phyloP scores from a whole-genome alignment of 2,113 vertebrate genomes.

The Pontoporia blainvillei region DNA sequence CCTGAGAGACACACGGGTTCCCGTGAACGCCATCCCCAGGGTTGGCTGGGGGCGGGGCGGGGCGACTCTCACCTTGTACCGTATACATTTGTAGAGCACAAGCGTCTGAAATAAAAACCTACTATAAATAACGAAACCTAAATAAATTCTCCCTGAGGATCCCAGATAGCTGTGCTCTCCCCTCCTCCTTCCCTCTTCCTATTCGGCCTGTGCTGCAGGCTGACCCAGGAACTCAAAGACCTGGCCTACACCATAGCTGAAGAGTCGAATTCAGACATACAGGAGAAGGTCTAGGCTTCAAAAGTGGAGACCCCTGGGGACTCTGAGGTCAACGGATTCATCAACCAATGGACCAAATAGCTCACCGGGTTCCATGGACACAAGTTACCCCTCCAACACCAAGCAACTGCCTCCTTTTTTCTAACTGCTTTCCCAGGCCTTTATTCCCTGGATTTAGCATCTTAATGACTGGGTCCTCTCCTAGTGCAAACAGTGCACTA shows the following conservation, averaged over 20 bases:
- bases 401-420: background rate
- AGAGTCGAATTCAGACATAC: background rate
- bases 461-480: background rate
- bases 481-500: rapidly evolving
- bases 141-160: background rate
- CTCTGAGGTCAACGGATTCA: slow-evolving; percentile 5
- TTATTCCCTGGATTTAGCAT: background rate
- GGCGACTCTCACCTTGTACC: too few species aligned
- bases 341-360: background rate
- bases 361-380: slow-evolving; percentile 21
- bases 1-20: rapidly evolving
- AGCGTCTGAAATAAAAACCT: background rate
- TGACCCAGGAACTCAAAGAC: background rate
- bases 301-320: background rate
- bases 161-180: background rate
- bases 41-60: rapidly evolving
- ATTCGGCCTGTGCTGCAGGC: background rate
- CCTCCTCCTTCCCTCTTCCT: background rate
- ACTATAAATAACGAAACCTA: background rate
- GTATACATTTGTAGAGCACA: background rate
- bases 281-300: background rate
- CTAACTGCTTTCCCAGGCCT: background rate
- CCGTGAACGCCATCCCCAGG: rapidly evolving
- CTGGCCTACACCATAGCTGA: background rate
- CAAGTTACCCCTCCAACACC: background rate